Base-by-base conservation (phyloP, 2,888 invertebrate genomes). In the Xanthia togata region DNA sequence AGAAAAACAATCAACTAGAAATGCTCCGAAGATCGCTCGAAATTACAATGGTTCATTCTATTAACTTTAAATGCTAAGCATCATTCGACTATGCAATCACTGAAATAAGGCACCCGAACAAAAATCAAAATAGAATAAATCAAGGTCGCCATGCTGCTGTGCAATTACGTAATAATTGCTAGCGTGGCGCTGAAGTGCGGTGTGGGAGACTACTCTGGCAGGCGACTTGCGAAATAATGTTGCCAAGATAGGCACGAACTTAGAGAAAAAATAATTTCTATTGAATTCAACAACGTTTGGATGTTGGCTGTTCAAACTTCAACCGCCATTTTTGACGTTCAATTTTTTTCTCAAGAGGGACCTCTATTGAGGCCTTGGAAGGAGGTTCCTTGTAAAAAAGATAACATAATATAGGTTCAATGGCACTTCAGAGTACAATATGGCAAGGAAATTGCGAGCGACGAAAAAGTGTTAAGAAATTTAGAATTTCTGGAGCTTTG, bases 131-230 rank as follows among this genome's bases (percentile, higher is more conserved):
- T 86, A 80, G 84, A 83, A 65, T 76, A 65, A 87, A 78, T 81
- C 81, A 87, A 88, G 88, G 87, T 79, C 82, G 62, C 82, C 70
- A 82, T 83, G 71, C 83, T 79, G 73, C 83, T 81, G 72, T 76
- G 53, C 73, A 78, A 84, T 88, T 84, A 87, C 84, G 84, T 87
- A 82, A 88, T 83, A 80, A 85, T 68, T 79, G 84, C 73, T 77
- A 60, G 74, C 84, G 86, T 73, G 69, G 73, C 73, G 70, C 65
- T 81, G 55, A 65, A 84, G 75, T 73, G 72, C 81, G 47, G 74
- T 78, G 83, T 83, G 74, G 79, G 80, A 83, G 82, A 75, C 70
- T 76, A 65, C 69, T 78, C 78, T 86, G 77, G 74, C 84, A 81
- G 73, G 68, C 73, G 68, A 78, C 71, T 79, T 64, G 67, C 63